phyloP scores from a whole-genome alignment of 1,140 invertebrate genomes.

The Drosophila saltans region DNA sequence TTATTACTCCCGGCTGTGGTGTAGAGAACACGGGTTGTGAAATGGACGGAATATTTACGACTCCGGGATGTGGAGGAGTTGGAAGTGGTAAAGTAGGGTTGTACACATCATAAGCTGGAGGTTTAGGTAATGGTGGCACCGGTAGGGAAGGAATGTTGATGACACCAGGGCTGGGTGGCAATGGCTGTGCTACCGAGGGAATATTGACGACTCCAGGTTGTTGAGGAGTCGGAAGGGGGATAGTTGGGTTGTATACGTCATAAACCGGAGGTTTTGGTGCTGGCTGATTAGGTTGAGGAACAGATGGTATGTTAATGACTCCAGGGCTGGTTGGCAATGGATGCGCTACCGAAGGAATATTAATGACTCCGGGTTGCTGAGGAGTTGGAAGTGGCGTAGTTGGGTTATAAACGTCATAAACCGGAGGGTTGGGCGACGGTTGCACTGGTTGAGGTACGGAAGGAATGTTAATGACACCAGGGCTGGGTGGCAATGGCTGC shows the following conservation, averaged over 20 bases:
- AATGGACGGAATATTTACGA: slow-evolving; percentile 5
- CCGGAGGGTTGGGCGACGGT: slow-evolving; percentile 2
- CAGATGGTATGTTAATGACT: slow-evolving; percentile 45
- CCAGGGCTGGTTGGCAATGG: slow-evolving; percentile 28
- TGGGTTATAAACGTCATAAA: slow-evolving; percentile 60
- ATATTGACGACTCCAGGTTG: slow-evolving; percentile 35
- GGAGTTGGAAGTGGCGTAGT: slow-evolving; percentile 11
- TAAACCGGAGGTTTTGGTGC: background rate
- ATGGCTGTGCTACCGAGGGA: slow-evolving; percentile 27
- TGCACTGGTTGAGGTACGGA: slow-evolving; percentile 27
- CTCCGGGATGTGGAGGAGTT: slow-evolving; percentile 25
- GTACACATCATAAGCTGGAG: slow-evolving; percentile 26
- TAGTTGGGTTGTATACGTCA: slow-evolving; percentile 16
- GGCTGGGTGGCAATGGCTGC: slow-evolving; percentile 13
- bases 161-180: slow-evolving; percentile 28
- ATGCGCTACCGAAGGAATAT: slow-evolving; percentile 38
- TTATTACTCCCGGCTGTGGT: slow-evolving; percentile 28
- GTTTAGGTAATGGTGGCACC: slow-evolving; percentile 3
- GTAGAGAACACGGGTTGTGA: slow-evolving; percentile 27
- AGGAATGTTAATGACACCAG: slow-evolving; percentile 34
- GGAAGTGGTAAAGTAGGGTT: slow-evolving; percentile 17
- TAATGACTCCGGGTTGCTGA: slow-evolving; percentile 22
- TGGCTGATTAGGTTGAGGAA: background rate
- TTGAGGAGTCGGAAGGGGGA: slow-evolving; percentile 10
- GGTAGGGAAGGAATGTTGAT: slow-evolving; percentile 48